phyloP scores from a whole-genome alignment of 2,113 vertebrate species.

The Murina feae region DNA sequence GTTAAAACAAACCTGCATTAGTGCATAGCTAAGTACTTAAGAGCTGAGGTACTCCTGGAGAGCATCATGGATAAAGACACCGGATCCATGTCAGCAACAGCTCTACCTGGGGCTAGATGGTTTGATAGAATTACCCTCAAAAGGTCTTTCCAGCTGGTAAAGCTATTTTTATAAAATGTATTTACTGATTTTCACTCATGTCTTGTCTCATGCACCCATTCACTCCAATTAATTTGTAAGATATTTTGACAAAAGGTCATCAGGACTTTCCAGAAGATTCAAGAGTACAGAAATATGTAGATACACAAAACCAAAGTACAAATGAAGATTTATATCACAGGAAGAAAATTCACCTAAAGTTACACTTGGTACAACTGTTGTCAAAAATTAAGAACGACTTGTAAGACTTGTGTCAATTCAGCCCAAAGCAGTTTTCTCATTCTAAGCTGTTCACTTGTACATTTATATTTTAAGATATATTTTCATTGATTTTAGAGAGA shows the following conservation, averaged over 20 bases:
- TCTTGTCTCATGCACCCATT: not conserved
- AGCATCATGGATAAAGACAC: too few species aligned
- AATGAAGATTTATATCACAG: not conserved
- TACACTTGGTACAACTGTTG: not conserved
- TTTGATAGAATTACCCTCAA: not conserved
- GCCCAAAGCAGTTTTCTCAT: rapidly evolving
- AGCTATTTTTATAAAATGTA: not conserved
- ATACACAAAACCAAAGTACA: not conserved
- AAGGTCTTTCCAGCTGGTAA: not conserved
- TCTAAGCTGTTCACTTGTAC: rapidly evolving
- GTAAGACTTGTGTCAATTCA: not conserved
- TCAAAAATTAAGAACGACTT: not conserved
- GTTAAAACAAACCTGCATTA: not conserved
- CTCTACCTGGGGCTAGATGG: not conserved
- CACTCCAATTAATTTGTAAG: not conserved
- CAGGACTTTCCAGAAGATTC: not conserved
- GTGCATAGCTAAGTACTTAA: not conserved
- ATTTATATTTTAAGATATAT: too few species aligned
- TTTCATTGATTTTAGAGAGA: too few species aligned
- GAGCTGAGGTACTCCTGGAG: not conserved
- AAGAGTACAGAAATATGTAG: not conserved
- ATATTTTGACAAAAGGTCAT: not conserved
- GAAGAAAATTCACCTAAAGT: not conserved
- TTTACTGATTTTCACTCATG: not conserved
- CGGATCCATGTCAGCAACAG: not conserved